Conservation (phyloP, 2,888 invertebrate species). For the Tridacna gigas region DNA sequence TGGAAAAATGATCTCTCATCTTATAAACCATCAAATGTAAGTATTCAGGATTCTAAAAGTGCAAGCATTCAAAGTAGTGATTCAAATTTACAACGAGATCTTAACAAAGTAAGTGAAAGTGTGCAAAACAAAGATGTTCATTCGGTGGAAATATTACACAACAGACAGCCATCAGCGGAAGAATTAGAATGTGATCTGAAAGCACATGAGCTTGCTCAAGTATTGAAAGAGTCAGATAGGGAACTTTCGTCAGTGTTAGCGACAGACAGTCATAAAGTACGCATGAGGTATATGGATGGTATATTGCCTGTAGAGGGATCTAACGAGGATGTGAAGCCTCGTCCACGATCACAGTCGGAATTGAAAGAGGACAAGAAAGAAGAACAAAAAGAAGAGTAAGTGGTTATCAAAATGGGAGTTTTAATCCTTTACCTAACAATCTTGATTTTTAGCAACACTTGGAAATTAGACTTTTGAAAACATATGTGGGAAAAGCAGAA, state of each 20-base stretch:
- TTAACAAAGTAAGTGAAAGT: conserved; percentile 7
- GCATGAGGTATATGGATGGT: conserved; percentile 90
- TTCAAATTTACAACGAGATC: conserved; percentile 3
- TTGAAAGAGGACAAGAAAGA: conserved; percentile 41
- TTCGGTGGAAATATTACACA: conserved; percentile 65
- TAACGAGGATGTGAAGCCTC: background rate
- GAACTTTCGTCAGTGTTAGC: conserved; percentile 77
- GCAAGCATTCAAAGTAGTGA: background rate
- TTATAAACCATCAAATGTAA: background rate
- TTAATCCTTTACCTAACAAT: no score
- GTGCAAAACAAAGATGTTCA: conserved; percentile 1
- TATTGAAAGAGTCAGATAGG: conserved; percentile 76
- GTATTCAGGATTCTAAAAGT: conserved; percentile 13
- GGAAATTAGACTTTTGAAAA: no score
- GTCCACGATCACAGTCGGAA: conserved; percentile 25
- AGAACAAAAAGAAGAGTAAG: conserved; percentile 39
- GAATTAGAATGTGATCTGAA: conserved; percentile 92
- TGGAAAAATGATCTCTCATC: conserved; percentile 33
- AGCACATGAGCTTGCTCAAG: conserved; percentile 85
- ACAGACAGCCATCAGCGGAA: conserved; percentile 86
- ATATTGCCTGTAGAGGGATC: conserved; percentile 85
- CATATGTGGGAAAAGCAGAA: no score
- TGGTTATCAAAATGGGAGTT: background rate
- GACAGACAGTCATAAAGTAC: conserved; percentile 88
- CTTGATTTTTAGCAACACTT: no score